Conservation (phyloP, 1,140 invertebrate genomes). For the Riptortus pedestris region DNA sequence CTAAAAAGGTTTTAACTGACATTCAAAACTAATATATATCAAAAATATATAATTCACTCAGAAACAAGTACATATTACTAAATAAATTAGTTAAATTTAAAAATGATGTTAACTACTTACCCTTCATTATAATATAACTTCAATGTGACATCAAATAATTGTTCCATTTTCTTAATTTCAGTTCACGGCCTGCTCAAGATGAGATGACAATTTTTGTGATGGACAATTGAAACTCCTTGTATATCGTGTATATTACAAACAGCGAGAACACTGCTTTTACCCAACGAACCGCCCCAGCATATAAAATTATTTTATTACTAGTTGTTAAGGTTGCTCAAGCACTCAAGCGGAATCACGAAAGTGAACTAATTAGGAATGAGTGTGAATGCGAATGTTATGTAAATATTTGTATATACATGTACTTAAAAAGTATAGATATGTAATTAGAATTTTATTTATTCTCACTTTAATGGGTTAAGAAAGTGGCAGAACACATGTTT, state of each 20-base stretch:
- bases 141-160: too few species aligned
- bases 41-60: too few species aligned
- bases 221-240: conserved; percentile 15
- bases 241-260: conserved; percentile 9
- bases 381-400: neutral
- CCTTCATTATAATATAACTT: too few species aligned
- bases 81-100: too few species aligned
- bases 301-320: conserved; percentile 20
- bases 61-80: too few species aligned
- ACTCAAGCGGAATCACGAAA: conserved; percentile 10
- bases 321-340: conserved; percentile 20
- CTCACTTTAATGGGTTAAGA: too few species aligned
- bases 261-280: conserved; percentile 8
- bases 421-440: neutral
- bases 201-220: conserved; percentile 9
- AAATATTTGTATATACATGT: conserved; percentile 1
- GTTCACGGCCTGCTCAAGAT: conserved; percentile 12
- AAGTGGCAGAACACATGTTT: too few species aligned
- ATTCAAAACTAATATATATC: too few species aligned
- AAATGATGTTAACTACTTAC: too few species aligned
- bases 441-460: too few species aligned
- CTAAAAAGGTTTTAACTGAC: too few species aligned
- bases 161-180: neutral
- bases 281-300: conserved; percentile 15
- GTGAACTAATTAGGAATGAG: neutral